Base-by-base conservation (phyloP, 2,888 invertebrate species). In the Andrena bucephala region DNA sequence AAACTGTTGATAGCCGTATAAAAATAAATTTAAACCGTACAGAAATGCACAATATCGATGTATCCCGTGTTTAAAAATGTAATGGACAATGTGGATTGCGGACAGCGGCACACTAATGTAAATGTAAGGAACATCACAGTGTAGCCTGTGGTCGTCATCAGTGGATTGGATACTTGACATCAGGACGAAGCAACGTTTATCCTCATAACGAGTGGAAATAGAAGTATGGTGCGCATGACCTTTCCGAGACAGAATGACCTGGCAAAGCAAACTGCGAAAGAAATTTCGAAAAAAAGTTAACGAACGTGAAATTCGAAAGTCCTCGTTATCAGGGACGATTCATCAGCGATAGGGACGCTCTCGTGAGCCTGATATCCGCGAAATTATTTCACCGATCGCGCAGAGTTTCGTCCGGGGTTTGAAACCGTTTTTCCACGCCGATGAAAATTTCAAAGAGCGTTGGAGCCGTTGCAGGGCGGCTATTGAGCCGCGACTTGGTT, bases 321-420 rank as follows among this genome's bases (percentile, higher is more conserved):
- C 29, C 70, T 27, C n/a, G 54, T 36, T 42, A 29, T 13, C 54
- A 16, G 29, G 52, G 33, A 52, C 52, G 2, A 33, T 20, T 33
- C 36, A 20, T 20, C 20, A 31, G 24, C 52, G 50, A 54, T 54
- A 10, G 24, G 10, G 24, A 27, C 10, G 54, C 52, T 36, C 33
- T 42, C 36, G 57, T 60, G 77, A 68, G 65, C 59, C 50, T 29
- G 57, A 48, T 78, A 72, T 42, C 50, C 36, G 68, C 71, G 72
- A 68, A 81, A 77, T 86, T 78, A 86, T 80, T 80, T 83, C 69
- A 27, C 36, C 68, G 63, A 83, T 80, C 67, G 74, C 27, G 50
- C 20, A 10, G 68, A 80, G 71, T 50, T 65, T 29, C 52, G 62
- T 67, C 33, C 2, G 27, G 59, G 52, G 50, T 50, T 24, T 71